Base-by-base conservation (phyloP, 2,888 invertebrate species). In the Stenotaenia linearis region DNA sequence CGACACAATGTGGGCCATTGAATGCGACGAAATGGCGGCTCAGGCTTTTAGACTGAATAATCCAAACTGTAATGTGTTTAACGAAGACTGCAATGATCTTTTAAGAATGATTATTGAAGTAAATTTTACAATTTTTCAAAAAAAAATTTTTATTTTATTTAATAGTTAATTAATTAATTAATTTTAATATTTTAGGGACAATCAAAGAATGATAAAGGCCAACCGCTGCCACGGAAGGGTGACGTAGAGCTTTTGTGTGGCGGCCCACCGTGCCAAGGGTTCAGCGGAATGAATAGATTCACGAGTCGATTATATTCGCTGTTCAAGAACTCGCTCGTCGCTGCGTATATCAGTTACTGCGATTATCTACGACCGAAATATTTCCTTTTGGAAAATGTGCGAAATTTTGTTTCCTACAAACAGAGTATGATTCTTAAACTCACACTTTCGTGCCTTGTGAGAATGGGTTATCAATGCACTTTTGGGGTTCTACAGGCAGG, bases 261-360 rank as follows among this genome's bases (percentile, higher is more conserved):
- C 10, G 95, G 95, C 0, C 95, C 95, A 0, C 95, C 95, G 0
- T 95, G 95, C 85, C 95, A 95, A 86, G 95, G 95, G 3, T 95
- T 95, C 87, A 93, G 93, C 75, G 93, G 93, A 45, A 94, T 95
- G 94, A 95, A 95, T 86, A 88, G 94, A 78, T 95, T 95, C 86
- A 94, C 93, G 86, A 91, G 91, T 0, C 88, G 94, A 37, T 92
- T 94, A 83, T 94, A 94, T 86, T 94, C 94, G 1, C 89, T 91
- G 82, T 94, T 95, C 84, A 95, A 94, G 88, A 95, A 94, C 85
- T 95, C 95, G 0, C 87, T 95, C 15, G 91, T 95, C 23, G 92
- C 92, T 0, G 91, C 94, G 0, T 94, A 91, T 85, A 88, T 95
- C 23, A 93, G 94, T 30, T 95, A 91, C 86, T 94, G 94, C 85